phyloP scores from a whole-genome alignment of 1,140 invertebrate species.

The Bombus sylvicola region DNA sequence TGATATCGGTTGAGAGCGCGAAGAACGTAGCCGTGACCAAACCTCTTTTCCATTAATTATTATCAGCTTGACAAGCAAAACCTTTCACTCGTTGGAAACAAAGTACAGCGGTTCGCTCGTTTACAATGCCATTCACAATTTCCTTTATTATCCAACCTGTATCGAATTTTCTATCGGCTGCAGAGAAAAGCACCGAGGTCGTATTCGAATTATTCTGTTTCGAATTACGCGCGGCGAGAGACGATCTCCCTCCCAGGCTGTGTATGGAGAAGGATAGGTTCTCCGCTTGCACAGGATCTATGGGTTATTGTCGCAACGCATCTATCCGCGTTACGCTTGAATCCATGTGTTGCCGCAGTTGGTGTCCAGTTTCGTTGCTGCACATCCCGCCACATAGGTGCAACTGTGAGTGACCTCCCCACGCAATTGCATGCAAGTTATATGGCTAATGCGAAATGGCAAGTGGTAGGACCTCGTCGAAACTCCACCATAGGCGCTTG shows the following conservation, averaged over 20 bases:
- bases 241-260: background rate
- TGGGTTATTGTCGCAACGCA: slow-evolving; percentile 23
- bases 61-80: no score
- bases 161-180: background rate
- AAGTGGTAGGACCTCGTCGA: slow-evolving; percentile 33
- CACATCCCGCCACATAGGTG: background rate
- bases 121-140: background rate
- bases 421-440: slow-evolving; percentile 26
- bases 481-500: background rate
- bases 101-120: background rate
- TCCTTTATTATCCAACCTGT: background rate
- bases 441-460: slow-evolving; percentile 57
- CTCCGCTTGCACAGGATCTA: slow-evolving; percentile 23
- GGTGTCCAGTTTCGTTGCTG: slow-evolving; percentile 41
- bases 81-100: no score
- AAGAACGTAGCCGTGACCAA: no score
- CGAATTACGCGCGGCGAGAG: background rate
- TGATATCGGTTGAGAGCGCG: no score
- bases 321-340: slow-evolving; percentile 9
- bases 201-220: background rate
- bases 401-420: slow-evolving; percentile 6
- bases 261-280: background rate
- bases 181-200: no score
- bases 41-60: no score
- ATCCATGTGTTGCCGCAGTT: slow-evolving; percentile 12